A percentile compares a stretch with the other conserved stretches of the same genome.
Evolutionary conservation across 2,888 invertebrate species (phyloP).

Genomic region (Megaustenia siamemsis): DNA sequence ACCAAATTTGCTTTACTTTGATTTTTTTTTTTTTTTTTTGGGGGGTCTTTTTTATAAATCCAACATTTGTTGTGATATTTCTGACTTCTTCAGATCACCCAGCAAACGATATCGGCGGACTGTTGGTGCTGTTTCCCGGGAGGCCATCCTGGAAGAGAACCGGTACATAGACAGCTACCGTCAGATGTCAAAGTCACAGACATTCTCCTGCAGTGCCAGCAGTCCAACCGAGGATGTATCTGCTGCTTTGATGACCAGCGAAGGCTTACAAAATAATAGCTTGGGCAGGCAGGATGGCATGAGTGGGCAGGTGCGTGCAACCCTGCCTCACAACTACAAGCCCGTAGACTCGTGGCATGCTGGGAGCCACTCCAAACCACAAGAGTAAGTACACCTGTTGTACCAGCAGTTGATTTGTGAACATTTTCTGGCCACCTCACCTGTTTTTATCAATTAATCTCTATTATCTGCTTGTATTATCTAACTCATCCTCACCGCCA

Average conservation of each 20-base stretch:
- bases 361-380: slow-evolving; percentile 67
- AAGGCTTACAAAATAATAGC: slow-evolving; percentile 29
- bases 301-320: slow-evolving; percentile 70
- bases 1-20: no score
- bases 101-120: slow-evolving; percentile 85
- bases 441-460: no score
- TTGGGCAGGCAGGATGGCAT: slow-evolving; percentile 56
- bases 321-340: slow-evolving; percentile 74
- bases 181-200: slow-evolving; percentile 74
- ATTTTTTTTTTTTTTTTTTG: no score
- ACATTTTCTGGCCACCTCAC: no score
- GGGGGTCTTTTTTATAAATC: no score
- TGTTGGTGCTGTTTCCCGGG: slow-evolving; percentile 80
- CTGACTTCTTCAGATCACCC: slow-evolving; percentile 84
- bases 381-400: slow-evolving; percentile 69
- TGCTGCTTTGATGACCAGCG: slow-evolving; percentile 13
- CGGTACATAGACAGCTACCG: slow-evolving; percentile 76
- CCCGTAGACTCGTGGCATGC: slow-evolving; percentile 65
- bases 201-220: slow-evolving; percentile 66
- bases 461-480: no score
- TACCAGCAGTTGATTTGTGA: background rate
- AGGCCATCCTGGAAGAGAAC: slow-evolving; percentile 77
- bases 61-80: no score
- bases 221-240: slow-evolving; percentile 44
- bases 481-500: no score